Percentiles rank a stretch among this genome's conserved stretches.
These are phyloP conservation scores for Liolophura sinensis DNA, from an alignment of 1,140 invertebrate species.

Conservation along the genomic window DNA sequence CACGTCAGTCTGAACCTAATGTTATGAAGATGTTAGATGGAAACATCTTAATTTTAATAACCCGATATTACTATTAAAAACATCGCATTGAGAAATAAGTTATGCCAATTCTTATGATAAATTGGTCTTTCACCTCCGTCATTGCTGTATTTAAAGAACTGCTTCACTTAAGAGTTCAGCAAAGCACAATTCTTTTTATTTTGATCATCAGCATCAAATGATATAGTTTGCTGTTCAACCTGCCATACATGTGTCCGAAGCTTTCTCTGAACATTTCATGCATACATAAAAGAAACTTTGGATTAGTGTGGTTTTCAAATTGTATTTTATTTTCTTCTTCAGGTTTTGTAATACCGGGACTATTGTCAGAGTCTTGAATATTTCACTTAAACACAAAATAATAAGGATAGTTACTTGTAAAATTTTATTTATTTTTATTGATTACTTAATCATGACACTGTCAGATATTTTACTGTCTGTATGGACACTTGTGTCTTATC, in stretches of 20 bases:
- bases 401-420: slow-evolving; percentile 1
- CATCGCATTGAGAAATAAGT: not conserved
- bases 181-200: too few species aligned
- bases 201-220: too few species aligned
- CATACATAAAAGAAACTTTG: too few species aligned
- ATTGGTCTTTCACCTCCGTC: too few species aligned
- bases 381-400: not conserved
- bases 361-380: not conserved
- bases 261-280: too few species aligned
- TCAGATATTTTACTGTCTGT: not conserved
- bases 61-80: not conserved
- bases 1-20: slow-evolving; percentile 34
- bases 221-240: too few species aligned
- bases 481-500: slow-evolving; percentile 20
- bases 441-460: slow-evolving; percentile 3
- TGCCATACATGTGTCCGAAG: too few species aligned
- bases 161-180: too few species aligned
- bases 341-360: not conserved
- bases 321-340: not conserved
- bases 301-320: too few species aligned
- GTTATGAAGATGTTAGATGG: too few species aligned
- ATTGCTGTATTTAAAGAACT: too few species aligned
- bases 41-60: too few species aligned
- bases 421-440: slow-evolving; percentile 9
- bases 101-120: not conserved